These are phyloP conservation scores for Chironex yamaguchii DNA, from an alignment of 30 jellyfish, hydroid and myxozoan genomes.

Conservation along the genomic window DNA sequence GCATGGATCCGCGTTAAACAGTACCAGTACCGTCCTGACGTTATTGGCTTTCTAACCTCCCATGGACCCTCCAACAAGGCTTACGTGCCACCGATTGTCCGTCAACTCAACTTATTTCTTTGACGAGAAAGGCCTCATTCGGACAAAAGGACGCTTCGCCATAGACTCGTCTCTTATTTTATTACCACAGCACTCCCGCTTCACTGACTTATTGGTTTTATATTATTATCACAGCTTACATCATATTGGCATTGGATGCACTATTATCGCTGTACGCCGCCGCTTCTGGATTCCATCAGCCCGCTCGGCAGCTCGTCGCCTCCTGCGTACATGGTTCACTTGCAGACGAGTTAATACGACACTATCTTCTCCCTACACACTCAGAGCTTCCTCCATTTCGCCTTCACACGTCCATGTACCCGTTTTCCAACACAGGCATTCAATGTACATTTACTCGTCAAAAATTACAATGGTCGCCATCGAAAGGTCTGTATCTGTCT, in stretches of 20 bases:
- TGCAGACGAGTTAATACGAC: slow-evolving; percentile 25
- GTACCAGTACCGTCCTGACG: background rate
- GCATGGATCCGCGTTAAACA: slow-evolving; percentile 14
- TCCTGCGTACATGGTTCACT: background rate
- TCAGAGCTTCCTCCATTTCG: slow-evolving; percentile 39
- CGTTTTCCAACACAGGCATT: no score
- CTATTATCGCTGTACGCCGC: slow-evolving; percentile 34
- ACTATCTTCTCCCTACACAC: slow-evolving; percentile 2
- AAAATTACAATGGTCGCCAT: no score
- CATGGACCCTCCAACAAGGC: background rate
- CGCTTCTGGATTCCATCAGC: slow-evolving; percentile 57
- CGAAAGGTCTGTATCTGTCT: no score
- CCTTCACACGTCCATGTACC: background rate
- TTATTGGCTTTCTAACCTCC: background rate
- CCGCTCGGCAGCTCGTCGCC: slow-evolving; percentile 48
- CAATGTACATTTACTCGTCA: no score
- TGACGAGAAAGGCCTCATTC: slow-evolving; percentile 25
- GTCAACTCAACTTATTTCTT: slow-evolving; percentile 27
- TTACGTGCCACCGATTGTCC: slow-evolving; percentile 34
- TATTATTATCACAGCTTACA: slow-evolving; percentile 9
- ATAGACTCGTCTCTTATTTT: slow-evolving; percentile 9
- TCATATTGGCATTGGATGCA: slow-evolving; percentile 36
- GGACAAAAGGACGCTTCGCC: slow-evolving; percentile 37
- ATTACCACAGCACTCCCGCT: slow-evolving; percentile 31
- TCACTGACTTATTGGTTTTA: slow-evolving; percentile 4